phyloP scores from a whole-genome alignment of 1,140 invertebrate genomes.

The Drosophila pseudoananassae region DNA sequence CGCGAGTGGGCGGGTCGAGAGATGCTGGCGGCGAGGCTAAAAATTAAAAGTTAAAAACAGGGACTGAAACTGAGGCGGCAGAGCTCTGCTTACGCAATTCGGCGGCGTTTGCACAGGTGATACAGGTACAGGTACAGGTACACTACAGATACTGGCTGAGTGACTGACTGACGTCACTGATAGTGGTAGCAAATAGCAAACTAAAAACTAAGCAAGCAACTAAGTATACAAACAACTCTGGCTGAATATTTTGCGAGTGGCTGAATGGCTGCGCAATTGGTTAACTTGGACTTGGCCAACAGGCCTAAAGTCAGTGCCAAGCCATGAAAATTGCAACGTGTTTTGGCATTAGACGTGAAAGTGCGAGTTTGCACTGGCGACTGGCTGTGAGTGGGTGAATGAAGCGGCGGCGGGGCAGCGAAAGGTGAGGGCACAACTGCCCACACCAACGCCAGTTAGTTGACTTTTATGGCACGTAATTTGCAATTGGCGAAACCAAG shows the following conservation, averaged over 20 bases:
- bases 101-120: slow-evolving; percentile 44
- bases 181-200: slow-evolving; percentile 30
- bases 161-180: slow-evolving; percentile 63
- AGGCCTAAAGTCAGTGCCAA: slow-evolving; percentile 79
- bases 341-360: slow-evolving; percentile 83
- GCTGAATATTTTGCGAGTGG: slow-evolving; percentile 19
- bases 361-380: slow-evolving; percentile 70
- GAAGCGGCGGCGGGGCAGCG: neutral
- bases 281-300: slow-evolving; percentile 81
- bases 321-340: slow-evolving; percentile 81
- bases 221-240: slow-evolving; percentile 32
- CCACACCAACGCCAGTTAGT: slow-evolving; percentile 56
- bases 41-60: slow-evolving; percentile 7
- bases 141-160: neutral
- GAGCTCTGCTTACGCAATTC: slow-evolving; percentile 60
- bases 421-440: slow-evolving; percentile 17
- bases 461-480: slow-evolving; percentile 80
- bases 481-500: slow-evolving; percentile 77
- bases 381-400: slow-evolving; percentile 36
- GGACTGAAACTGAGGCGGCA: slow-evolving; percentile 23
- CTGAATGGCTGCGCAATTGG: slow-evolving; percentile 60
- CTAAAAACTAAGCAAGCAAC: slow-evolving; percentile 3
- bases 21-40: slow-evolving; percentile 26
- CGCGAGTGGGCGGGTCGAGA: slow-evolving; percentile 23
- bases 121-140: slow-evolving; percentile 45